Conservation (phyloP, 2,888 invertebrate species). For the Philereme transversata region DNA sequence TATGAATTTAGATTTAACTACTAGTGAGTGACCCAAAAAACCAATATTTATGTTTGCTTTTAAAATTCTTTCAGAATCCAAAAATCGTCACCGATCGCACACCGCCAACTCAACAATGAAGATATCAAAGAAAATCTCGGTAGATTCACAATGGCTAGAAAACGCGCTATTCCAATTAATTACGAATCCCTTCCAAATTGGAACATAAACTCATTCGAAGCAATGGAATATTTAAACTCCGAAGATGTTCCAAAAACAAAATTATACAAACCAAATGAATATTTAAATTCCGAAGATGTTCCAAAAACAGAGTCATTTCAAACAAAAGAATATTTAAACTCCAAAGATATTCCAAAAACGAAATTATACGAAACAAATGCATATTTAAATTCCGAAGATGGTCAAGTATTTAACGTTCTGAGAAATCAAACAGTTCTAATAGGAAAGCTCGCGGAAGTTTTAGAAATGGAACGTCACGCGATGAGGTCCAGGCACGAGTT, state of each 20-base stretch:
- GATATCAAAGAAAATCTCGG: conserved; percentile 10
- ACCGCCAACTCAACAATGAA: conserved; percentile 1
- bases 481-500: conserved; percentile 38
- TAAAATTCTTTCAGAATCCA: conserved; percentile 3
- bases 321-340: background rate
- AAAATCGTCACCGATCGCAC: background rate
- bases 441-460: conserved; percentile 37
- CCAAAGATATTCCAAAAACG: too few relatives aligned
- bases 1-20: too few relatives aligned
- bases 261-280: background rate
- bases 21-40: too few relatives aligned
- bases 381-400: background rate
- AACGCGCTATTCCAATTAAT: conserved; percentile 6
- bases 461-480: conserved; percentile 23
- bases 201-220: background rate
- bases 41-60: too few relatives aligned
- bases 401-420: conserved; percentile 19
- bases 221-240: background rate
- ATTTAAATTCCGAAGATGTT: background rate
- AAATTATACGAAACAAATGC: background rate
- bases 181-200: conserved; percentile 3
- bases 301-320: background rate
- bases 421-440: conserved; percentile 38
- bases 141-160: conserved; percentile 7
- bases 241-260: too few relatives aligned